These are phyloP conservation scores for Morpho achilles DNA, from an alignment of 2,888 invertebrate species.

Conservation along the genomic window DNA sequence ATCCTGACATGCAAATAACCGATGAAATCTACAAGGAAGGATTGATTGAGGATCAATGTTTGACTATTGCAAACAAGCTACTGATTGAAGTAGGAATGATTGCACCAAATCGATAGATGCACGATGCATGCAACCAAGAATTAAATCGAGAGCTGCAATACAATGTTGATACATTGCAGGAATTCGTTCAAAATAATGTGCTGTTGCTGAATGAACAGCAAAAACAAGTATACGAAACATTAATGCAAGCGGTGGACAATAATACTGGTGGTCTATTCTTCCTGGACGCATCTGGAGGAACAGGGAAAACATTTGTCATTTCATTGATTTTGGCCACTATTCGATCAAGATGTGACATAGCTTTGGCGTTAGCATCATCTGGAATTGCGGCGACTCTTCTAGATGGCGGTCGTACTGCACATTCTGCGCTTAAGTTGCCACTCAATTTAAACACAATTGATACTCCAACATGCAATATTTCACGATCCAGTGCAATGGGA, in stretches of 20 bases:
- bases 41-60: slow-evolving; percentile 30
- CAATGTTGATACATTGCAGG: slow-evolving; percentile 26
- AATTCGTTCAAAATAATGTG: slow-evolving; percentile 28
- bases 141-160: slow-evolving; percentile 28
- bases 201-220: slow-evolving; percentile 30
- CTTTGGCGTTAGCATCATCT: slow-evolving; percentile 29
- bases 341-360: slow-evolving; percentile 26
- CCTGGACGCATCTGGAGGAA: slow-evolving; percentile 29
- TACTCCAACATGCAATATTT: slow-evolving; percentile 33
- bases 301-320: slow-evolving; percentile 29
- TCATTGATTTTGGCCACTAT: slow-evolving; percentile 29
- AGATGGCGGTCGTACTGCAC: slow-evolving; percentile 26
- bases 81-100: slow-evolving; percentile 30
- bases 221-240: slow-evolving; percentile 30
- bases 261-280: slow-evolving; percentile 31
- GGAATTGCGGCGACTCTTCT: slow-evolving; percentile 28
- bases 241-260: slow-evolving; percentile 31
- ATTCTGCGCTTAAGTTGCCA: slow-evolving; percentile 30
- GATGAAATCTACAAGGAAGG: slow-evolving; percentile 30
- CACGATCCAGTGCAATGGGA: slow-evolving; percentile 28
- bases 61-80: slow-evolving; percentile 30
- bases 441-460: slow-evolving; percentile 31
- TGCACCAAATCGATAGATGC: slow-evolving; percentile 28
- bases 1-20: slow-evolving; percentile 25
- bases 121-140: slow-evolving; percentile 30